A percentile compares a stretch with the other conserved stretches of the same genome.
Conservation (phyloP, 2,888 invertebrate species). For the Orthosia gracilis region DNA sequence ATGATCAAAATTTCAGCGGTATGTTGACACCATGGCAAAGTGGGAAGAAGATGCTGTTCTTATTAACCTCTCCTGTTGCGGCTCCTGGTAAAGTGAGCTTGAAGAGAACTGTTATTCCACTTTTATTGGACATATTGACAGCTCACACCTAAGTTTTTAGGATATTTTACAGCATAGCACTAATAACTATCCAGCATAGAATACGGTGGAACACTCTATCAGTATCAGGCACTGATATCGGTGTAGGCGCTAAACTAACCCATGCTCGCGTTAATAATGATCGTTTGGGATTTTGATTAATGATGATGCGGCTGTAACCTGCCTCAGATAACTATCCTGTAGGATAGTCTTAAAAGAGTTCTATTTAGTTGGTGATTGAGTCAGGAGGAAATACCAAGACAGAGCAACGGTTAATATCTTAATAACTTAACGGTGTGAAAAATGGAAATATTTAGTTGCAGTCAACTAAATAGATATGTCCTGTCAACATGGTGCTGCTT, state of each 20-base stretch:
- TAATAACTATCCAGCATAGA: not conserved
- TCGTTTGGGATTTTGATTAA: not conserved
- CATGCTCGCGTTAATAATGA: not conserved
- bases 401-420: not conserved
- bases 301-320: not conserved
- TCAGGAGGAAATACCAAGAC: not conserved
- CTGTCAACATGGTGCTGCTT: conserved; percentile 35
- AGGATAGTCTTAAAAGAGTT: not conserved
- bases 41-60: not conserved
- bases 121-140: too few relatives aligned
- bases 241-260: not conserved
- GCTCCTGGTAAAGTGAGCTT: too few relatives aligned
- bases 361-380: not conserved
- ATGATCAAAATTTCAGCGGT: not conserved
- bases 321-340: not conserved
- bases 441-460: not conserved
- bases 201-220: not conserved
- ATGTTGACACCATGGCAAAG: not conserved
- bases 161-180: not conserved
- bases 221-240: not conserved
- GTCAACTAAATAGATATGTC: conserved; percentile 5
- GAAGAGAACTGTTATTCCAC: too few relatives aligned
- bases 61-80: too few relatives aligned
- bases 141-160: too few relatives aligned
- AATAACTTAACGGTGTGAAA: too few relatives aligned